Evolutionary conservation across 2,113 vertebrate genomes (phyloP).

Genomic region (Sapajus apella): DNA sequence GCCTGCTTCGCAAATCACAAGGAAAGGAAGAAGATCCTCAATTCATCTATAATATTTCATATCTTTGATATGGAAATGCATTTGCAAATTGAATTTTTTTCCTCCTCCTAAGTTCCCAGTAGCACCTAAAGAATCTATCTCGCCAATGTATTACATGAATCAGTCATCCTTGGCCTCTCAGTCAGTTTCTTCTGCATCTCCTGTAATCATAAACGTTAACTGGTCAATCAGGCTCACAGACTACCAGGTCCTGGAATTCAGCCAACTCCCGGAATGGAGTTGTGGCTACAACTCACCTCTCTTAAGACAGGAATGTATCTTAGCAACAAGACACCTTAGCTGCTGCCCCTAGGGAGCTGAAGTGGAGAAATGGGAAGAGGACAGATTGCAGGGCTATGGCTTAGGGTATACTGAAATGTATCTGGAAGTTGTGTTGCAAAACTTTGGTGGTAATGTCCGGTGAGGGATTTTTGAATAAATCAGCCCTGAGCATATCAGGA

Average conservation of each 20-base stretch:
- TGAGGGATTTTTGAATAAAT: neutral
- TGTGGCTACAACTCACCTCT: neutral
- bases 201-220: neutral
- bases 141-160: neutral
- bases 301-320: neutral
- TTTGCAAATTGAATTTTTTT: slow-evolving; percentile 9
- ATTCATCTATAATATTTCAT: neutral
- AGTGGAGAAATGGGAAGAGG: neutral
- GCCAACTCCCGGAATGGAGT: neutral
- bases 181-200: neutral
- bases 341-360: neutral
- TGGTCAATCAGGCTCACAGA: neutral
- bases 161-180: neutral
- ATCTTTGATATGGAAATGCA: slow-evolving; percentile 2
- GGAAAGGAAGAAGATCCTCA: neutral
- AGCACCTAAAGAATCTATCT: neutral
- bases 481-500: neutral
- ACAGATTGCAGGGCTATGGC: neutral
- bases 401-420: neutral
- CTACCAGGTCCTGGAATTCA: neutral
- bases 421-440: neutral
- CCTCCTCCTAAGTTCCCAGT: neutral
- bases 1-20: neutral
- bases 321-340: neutral
- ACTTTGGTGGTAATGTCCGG: neutral